Conservation (phyloP, 2,888 invertebrate species). For the Apotomis turbidana region DNA sequence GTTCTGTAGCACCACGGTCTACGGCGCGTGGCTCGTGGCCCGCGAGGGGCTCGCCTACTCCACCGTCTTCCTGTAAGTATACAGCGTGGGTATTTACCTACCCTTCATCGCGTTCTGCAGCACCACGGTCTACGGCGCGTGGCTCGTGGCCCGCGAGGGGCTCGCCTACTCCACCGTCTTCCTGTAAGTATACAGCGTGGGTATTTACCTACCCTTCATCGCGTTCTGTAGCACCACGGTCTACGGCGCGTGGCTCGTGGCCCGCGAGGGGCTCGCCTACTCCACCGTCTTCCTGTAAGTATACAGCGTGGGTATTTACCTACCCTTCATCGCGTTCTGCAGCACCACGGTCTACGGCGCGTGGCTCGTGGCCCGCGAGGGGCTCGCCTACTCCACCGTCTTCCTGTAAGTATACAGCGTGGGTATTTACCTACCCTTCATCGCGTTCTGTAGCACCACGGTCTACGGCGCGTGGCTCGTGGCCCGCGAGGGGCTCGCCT, state of each 20-base stretch:
- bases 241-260: slow-evolving; percentile 84
- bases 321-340: slow-evolving; percentile 85
- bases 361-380: slow-evolving; percentile 78
- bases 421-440: slow-evolving; percentile 83
- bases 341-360: slow-evolving; percentile 85
- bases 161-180: slow-evolving; percentile 83
- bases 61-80: slow-evolving; percentile 81
- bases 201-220: slow-evolving; percentile 83
- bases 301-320: slow-evolving; percentile 78
- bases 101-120: slow-evolving; percentile 85
- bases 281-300: slow-evolving; percentile 83
- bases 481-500: slow-evolving; percentile 75
- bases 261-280: slow-evolving; percentile 77
- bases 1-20: slow-evolving; percentile 84
- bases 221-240: slow-evolving; percentile 84
- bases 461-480: slow-evolving; percentile 85
- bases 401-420: slow-evolving; percentile 80
- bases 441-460: slow-evolving; percentile 84
- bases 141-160: slow-evolving; percentile 78
- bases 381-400: slow-evolving; percentile 79
- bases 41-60: slow-evolving; percentile 77
- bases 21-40: slow-evolving; percentile 84
- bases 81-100: slow-evolving; percentile 80
- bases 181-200: slow-evolving; percentile 76
- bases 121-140: slow-evolving; percentile 84